Evolutionary conservation across 1,140 invertebrate genomes (phyloP).

Genomic region (Brachionus rubens): DNA sequence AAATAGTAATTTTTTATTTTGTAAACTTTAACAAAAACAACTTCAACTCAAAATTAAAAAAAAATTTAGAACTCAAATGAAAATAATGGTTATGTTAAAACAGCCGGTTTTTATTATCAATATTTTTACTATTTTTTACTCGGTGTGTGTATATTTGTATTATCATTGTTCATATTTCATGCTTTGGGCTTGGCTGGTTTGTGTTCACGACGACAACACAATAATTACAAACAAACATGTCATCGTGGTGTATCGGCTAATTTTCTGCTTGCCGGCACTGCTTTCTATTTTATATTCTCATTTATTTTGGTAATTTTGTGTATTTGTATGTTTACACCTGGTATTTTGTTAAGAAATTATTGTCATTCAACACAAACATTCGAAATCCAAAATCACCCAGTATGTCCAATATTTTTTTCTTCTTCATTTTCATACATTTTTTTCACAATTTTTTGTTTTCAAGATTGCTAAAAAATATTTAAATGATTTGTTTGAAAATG

Average conservation of each 20-base stretch:
- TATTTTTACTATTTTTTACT: constrained; percentile 13
- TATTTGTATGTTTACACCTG: background rate
- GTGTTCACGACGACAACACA: constrained; percentile 28
- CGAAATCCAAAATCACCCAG: constrained; percentile 5
- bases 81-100: background rate
- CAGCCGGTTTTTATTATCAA: background rate
- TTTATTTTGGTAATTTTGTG: constrained; percentile 21
- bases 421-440: background rate
- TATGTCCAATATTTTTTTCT: background rate
- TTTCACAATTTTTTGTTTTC: background rate
- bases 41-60: background rate
- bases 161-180: constrained; percentile 15
- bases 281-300: constrained; percentile 21
- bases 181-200: constrained; percentile 24
- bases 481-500: too few relatives aligned
- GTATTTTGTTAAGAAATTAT: background rate
- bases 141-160: background rate
- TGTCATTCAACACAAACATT: background rate
- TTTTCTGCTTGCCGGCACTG: background rate
- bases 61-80: constrained; percentile 7
- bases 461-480: background rate
- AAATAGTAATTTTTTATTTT: constrained; percentile 30
- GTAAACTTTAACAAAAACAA: too few relatives aligned
- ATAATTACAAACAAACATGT: constrained; percentile 32
- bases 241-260: constrained; percentile 35